A percentile compares a stretch with the other conserved stretches of the same genome.
phyloP scores from a whole-genome alignment of 2,888 invertebrate genomes.

The Campaea margaritaria region DNA sequence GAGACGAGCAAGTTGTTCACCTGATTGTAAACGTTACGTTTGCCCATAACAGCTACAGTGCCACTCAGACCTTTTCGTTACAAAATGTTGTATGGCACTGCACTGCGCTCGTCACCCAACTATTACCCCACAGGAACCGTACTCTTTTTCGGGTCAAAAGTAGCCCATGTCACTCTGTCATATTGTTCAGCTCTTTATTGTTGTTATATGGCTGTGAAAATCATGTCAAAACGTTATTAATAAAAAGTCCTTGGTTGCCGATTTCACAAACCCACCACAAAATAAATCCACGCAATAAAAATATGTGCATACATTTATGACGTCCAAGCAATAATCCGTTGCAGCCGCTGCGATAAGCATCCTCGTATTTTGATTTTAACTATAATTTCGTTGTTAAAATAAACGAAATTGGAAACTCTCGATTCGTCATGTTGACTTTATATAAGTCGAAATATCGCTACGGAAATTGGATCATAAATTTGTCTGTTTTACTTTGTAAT shows the following conservation, averaged over 20 bases:
- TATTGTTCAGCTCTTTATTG: no score
- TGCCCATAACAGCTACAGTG: no score
- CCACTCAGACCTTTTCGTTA: no score
- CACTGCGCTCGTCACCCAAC: no score
- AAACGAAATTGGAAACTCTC: slow-evolving; percentile 54
- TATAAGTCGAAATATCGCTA: slow-evolving; percentile 35
- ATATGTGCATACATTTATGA: slow-evolving; percentile 16
- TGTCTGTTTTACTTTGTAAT: slow-evolving; percentile 57
- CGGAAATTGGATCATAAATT: slow-evolving; percentile 62
- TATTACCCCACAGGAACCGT: no score
- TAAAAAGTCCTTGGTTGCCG: background rate
- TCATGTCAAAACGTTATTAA: no score
- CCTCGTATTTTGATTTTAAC: slow-evolving; percentile 35
- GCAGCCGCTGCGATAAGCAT: slow-evolving; percentile 21
- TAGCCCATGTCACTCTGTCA: no score
- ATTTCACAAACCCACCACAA: background rate
- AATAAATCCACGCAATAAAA: slow-evolving; percentile 3
- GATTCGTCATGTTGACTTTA: slow-evolving; percentile 44
- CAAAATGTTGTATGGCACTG: no score
- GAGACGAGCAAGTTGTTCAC: no score
- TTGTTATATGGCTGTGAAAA: no score
- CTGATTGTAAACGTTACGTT: no score
- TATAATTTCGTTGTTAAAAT: slow-evolving; percentile 46
- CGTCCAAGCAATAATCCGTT: slow-evolving; percentile 26
- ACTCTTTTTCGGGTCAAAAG: no score